These are phyloP conservation scores for Palythoa caribaeorum DNA, from an alignment of 92 coral and sea anemone species.

Conservation along the genomic window DNA sequence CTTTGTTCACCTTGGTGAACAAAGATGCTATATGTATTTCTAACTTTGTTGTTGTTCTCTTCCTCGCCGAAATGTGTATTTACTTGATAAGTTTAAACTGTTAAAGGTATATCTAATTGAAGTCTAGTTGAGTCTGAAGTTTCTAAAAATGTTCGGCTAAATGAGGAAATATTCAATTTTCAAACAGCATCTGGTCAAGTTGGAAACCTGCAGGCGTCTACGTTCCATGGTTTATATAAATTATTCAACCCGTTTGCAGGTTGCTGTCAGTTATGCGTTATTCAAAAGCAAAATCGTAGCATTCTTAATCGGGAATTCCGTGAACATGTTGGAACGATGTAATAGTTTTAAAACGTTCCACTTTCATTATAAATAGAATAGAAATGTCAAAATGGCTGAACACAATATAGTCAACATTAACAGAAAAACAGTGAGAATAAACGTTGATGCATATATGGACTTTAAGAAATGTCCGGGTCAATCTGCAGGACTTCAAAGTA, in stretches of 20 bases:
- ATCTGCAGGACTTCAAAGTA: neutral
- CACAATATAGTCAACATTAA: neutral
- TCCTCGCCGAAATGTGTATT: too few species aligned
- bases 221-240: neutral
- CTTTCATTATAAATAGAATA: neutral
- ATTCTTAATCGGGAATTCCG: neutral
- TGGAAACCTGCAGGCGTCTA: neutral
- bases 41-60: too few species aligned
- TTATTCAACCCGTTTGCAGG: slow-evolving; percentile 24
- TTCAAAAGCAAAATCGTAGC: neutral
- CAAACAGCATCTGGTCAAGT: neutral
- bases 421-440: neutral
- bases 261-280: slow-evolving; percentile 2
- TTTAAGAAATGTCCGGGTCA: neutral
- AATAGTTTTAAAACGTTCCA: neutral
- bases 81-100: too few species aligned
- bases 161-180: neutral
- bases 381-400: neutral
- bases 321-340: neutral
- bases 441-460: neutral
- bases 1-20: too few species aligned
- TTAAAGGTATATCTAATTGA: too few species aligned
- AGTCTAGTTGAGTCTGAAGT: neutral
- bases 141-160: neutral
- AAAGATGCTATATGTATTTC: too few species aligned